Base-by-base conservation (phyloP, 2,888 invertebrate species). In the Dendrolimus houi region DNA sequence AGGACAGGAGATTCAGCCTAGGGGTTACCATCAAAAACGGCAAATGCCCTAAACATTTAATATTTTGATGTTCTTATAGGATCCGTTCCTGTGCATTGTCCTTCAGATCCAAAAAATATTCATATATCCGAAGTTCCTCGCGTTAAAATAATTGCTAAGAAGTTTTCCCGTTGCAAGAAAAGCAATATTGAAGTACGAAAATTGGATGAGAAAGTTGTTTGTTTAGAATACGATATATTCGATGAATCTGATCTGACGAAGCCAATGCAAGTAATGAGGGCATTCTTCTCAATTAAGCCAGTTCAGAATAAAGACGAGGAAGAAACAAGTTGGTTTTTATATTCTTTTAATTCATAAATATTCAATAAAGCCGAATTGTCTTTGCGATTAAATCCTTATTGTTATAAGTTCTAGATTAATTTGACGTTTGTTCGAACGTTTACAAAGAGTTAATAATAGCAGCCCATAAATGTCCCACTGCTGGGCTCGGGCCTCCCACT, bases 191-290 rank as follows among this genome's bases (percentile, higher is more conserved):
- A 89, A 66, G 57, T 89, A 2, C 71, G 88, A 47, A 77, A 74
- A 52, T 59, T 87, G 2, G 84, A 84, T 2, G 87, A 88, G 62
- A 86, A 83, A 61, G 74, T 87, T 10, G 86, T 87, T 0, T 89
- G 89, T 59, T 67, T 88, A 10, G 89, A 89, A 60, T 88, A 88
- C 58, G 85, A 87, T 41, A 72, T 88, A 0, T 86, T 69, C 56
- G 66, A 77, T 8, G 54, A 62, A 53, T 12, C 62, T 0, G 55
- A 64, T 10, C 47, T 53, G 7, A 29, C 57, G 29, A 64, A 63
- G 52, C 84, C 83, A 0, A 58, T 69, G 52, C 82, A 87, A 62
- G 74, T 60, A 14, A 74, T 89, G 77, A 70, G 87, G 56, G 85
- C 83, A 0, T 89, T 80, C 65, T 89, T 88, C 59, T 77, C 81